Percentiles rank a stretch among this genome's conserved stretches.
These are phyloP conservation scores for Cardiocondyla obscurior DNA, from an alignment of 1,140 invertebrate species.

Conservation along the genomic window DNA sequence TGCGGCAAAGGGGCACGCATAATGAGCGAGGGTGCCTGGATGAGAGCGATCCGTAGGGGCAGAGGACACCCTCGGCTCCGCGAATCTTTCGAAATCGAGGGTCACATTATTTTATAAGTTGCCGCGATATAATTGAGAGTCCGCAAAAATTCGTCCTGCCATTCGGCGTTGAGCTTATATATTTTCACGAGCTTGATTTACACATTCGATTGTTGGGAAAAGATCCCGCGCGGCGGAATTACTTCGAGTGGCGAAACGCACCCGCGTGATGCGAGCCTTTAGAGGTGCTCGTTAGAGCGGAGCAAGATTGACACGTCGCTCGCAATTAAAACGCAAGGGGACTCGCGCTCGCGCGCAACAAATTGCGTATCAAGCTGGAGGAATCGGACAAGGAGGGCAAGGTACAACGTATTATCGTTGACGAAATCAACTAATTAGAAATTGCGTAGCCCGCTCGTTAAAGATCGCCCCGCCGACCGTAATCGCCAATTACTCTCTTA, in stretches of 20 bases:
- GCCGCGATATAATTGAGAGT: neutral
- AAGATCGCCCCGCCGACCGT: conserved; percentile 66
- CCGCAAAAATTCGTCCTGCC: neutral
- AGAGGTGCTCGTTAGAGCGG: conserved; percentile 30
- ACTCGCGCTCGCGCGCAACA: neutral
- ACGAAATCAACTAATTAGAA: conserved; percentile 72
- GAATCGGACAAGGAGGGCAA: conserved; percentile 13
- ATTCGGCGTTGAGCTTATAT: too few relatives aligned
- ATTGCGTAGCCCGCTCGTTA: conserved; percentile 71
- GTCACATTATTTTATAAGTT: neutral
- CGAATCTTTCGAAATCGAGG: conserved; percentile 35
- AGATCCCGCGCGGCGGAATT: neutral
- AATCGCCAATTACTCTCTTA: conserved; percentile 72
- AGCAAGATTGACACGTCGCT: conserved; percentile 65
- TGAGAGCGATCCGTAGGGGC: conserved; percentile 24
- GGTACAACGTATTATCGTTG: conserved; percentile 64
- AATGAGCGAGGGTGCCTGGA: conserved; percentile 49
- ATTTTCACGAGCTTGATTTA: too few relatives aligned
- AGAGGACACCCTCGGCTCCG: conserved; percentile 37
- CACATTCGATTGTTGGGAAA: too few relatives aligned
- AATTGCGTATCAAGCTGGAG: conserved; percentile 42
- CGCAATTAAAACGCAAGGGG: conserved; percentile 63
- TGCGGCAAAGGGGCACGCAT: conserved; percentile 52
- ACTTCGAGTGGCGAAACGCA: conserved; percentile 31
- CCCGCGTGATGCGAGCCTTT: conserved; percentile 52